Evolutionary conservation across 2,113 vertebrate species (phyloP).

Genomic region (Seriola aureovittata): DNA sequence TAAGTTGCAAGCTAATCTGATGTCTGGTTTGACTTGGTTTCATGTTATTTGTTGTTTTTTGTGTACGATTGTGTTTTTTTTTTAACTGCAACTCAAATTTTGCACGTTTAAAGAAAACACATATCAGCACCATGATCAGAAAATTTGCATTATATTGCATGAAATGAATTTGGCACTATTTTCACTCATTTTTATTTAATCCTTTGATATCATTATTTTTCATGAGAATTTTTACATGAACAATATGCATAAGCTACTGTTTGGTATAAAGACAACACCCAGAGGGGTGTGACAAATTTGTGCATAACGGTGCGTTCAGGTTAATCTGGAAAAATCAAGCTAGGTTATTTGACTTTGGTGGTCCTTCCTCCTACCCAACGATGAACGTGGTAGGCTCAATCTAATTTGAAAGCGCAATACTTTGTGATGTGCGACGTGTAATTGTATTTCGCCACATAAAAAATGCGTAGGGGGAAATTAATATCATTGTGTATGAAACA

Average conservation of each 20-base stretch:
- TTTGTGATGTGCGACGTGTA: background rate
- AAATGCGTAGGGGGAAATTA: background rate
- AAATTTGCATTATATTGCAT: background rate
- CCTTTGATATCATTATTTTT: background rate
- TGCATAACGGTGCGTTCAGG: background rate
- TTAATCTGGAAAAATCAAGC: background rate
- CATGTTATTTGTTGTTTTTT: conserved; percentile 22
- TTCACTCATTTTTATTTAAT: background rate
- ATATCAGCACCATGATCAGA: background rate
- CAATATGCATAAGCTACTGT: background rate
- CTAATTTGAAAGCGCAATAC: background rate
- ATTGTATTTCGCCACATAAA: background rate
- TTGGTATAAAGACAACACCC: conserved; percentile 12
- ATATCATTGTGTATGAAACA: background rate
- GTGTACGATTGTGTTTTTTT: background rate
- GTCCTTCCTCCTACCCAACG: accelerated
- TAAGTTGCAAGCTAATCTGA: conserved; percentile 67
- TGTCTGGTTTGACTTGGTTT: conserved; percentile 21
- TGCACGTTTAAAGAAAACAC: no score
- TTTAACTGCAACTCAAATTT: background rate
- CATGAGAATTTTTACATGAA: background rate
- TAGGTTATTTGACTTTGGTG: background rate
- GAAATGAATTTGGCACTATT: background rate
- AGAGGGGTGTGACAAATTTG: conserved; percentile 26
- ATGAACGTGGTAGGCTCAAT: background rate